These are phyloP conservation scores for Oopsacas minuta DNA, from an alignment of 37 sponge, comb jelly and placozoan species.

Conservation along the genomic window DNA sequence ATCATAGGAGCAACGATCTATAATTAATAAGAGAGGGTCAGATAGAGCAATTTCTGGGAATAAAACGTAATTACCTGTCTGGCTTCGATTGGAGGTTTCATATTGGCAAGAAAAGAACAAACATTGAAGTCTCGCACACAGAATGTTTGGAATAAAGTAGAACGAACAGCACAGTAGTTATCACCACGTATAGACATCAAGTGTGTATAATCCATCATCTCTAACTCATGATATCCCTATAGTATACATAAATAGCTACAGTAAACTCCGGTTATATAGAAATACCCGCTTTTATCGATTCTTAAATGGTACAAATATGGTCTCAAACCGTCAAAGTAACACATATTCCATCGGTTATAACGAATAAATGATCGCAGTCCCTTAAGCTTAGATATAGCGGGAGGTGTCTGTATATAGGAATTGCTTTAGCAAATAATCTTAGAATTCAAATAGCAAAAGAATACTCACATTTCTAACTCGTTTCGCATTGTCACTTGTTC, in stretches of 20 bases:
- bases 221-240: background rate
- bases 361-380: too few relatives aligned
- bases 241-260: background rate
- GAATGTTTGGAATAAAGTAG: background rate
- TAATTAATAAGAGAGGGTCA: background rate
- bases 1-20: constrained; percentile 2
- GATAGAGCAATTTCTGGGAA: background rate
- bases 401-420: background rate
- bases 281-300: too few relatives aligned
- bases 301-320: background rate
- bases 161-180: background rate
- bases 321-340: too few relatives aligned
- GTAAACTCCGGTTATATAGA: background rate
- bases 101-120: background rate
- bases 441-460: background rate
- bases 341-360: too few relatives aligned
- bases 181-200: background rate
- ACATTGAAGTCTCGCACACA: background rate
- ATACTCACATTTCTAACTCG: constrained; percentile 9
- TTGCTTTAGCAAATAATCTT: background rate
- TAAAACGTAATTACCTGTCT: background rate
- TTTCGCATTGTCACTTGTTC: background rate
- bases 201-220: background rate
- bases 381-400: too few relatives aligned
- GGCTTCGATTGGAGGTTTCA: background rate